Evolutionary conservation across 2,888 invertebrate species (phyloP).

Genomic region (Drosophila maculinotata): DNA sequence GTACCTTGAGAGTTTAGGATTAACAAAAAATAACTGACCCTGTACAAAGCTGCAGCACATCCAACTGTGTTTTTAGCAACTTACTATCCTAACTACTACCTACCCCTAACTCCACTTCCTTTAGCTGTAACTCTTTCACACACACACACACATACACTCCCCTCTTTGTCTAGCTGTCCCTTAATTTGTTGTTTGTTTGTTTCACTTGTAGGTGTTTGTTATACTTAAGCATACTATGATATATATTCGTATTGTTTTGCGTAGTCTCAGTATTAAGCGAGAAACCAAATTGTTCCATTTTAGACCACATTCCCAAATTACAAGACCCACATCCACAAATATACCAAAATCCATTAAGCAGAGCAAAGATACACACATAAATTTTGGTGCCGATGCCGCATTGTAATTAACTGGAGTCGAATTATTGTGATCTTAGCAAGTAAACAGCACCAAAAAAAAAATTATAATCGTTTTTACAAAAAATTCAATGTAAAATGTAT

Average conservation of each 20-base stretch:
- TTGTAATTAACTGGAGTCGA: conserved; percentile 53
- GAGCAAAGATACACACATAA: conserved; percentile 20
- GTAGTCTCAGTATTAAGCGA: conserved; percentile 68
- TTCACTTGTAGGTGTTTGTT: conserved; percentile 25
- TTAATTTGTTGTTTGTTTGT: conserved; percentile 22
- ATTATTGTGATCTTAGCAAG: conserved; percentile 67
- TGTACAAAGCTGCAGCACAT: conserved; percentile 24
- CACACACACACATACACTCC: background rate
- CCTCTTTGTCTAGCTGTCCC: background rate
- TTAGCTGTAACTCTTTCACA: background rate
- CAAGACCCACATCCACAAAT: background rate
- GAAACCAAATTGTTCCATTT: conserved; percentile 59
- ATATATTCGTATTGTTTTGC: conserved; percentile 22
- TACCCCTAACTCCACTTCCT: background rate
- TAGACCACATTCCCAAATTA: conserved; percentile 14
- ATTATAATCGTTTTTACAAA: conserved; percentile 37
- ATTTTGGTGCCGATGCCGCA: conserved; percentile 49
- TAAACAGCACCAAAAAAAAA: conserved; percentile 55
- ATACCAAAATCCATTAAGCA: background rate
- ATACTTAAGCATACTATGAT: conserved; percentile 23
- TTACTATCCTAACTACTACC: too few relatives aligned
- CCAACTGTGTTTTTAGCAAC: background rate
- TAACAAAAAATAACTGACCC: conserved; percentile 18
- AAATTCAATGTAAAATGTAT: conserved; percentile 13
- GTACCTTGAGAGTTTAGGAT: conserved; percentile 13